Base-by-base conservation (phyloP, 2,888 invertebrate species). In the Seira sanloemensis region DNA sequence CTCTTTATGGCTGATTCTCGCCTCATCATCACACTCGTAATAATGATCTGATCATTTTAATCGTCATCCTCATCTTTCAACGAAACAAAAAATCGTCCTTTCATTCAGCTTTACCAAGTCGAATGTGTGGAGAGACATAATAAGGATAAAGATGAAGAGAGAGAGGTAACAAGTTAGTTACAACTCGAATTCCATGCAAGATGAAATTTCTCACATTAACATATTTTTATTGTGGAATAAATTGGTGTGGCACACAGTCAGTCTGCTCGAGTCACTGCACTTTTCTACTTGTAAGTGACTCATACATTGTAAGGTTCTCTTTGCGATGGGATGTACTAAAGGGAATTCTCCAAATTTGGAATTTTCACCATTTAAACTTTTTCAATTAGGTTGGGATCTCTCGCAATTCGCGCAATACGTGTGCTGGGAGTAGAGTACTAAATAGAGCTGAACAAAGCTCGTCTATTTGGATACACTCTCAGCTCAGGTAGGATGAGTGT, bases 1-100 rank as follows among this genome's bases (percentile, higher is more conserved):
- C 4, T n/a, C 21, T 62, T 62, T 62, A 62, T 21, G 7, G 21
- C 62, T 62, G 62, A 62, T 62, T 62, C 62, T 62, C 62, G 62
- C 62, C 23, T 62, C 21, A 62, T 62, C 21, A 62, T 62, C 50
- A 50, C 50, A 50, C 50, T 50, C 21, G 2, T 62, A 9, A 62
- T 62, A 62, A 62, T n/a, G n/a, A n/a, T 62, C 62, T 62, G 21
- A 58, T 12, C n/a, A 7, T 19, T n/a, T 21, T 62, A 7, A 58
- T 58, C 58, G n/a, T 58, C 62, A 62, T 62, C 62, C 19, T 23
- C 62, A 62, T 23, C 50, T 50, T 50, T 50, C 50, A 50, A 12
- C 62, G 21, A 7, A 21, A 23, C n/a, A n/a, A 62, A 62, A 23
- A 62, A 62, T 62, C 12, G 62, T 21, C n/a, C 62, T 62, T 62